Percentiles rank a stretch among this genome's conserved stretches.
Evolutionary conservation across 1,140 invertebrate species (phyloP).

Genomic region (Zaprionus gabonicus): DNA sequence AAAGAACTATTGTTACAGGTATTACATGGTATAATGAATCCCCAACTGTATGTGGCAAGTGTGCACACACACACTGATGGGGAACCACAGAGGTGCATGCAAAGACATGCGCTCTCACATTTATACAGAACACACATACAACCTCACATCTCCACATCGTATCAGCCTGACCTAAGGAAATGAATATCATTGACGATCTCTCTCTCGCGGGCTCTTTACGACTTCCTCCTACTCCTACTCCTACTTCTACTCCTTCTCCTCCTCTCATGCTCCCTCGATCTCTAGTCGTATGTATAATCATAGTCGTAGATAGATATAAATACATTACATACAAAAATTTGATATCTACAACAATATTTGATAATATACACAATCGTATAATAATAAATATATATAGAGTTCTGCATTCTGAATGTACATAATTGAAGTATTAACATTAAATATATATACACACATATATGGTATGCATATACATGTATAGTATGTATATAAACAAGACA

Average conservation of each 20-base stretch:
- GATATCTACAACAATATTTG: conserved; percentile 73
- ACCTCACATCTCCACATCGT: conserved; percentile 4
- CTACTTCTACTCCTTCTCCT: neutral
- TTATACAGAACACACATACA: conserved; percentile 18
- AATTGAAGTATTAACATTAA: conserved; percentile 69
- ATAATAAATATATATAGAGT: conserved; percentile 55
- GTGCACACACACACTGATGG: neutral
- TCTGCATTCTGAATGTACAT: conserved; percentile 65
- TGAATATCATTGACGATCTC: neutral
- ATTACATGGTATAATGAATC: neutral
- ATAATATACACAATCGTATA: conserved; percentile 63
- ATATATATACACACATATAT: conserved; percentile 7
- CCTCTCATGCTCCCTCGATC: neutral
- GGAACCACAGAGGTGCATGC: conserved; percentile 1
- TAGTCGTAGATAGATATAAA: conserved; percentile 59
- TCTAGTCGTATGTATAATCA: conserved; percentile 22
- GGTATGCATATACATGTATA: neutral
- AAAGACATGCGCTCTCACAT: conserved; percentile 1
- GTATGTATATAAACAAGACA: conserved; percentile 72
- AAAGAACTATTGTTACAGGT: conserved; percentile 10
- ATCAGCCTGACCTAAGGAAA: conserved; percentile 5
- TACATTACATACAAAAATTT: conserved; percentile 74
- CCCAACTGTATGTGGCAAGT: neutral
- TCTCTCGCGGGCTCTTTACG: neutral
- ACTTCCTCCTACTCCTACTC: neutral